Evolutionary conservation across 2,888 invertebrate genomes (phyloP).

Genomic region (Lottia scabra): DNA sequence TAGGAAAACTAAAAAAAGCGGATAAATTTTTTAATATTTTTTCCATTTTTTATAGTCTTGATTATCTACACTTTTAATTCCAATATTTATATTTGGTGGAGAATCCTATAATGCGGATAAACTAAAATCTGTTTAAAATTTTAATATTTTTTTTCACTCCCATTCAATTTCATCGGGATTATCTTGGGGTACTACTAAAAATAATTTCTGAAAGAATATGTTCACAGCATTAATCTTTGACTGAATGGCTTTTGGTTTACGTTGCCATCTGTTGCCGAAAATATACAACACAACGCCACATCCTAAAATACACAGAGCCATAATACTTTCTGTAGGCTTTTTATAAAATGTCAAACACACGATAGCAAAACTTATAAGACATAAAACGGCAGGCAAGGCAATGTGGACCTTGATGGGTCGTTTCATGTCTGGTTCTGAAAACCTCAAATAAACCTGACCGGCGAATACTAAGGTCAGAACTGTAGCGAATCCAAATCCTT

Average conservation of each 20-base stretch:
- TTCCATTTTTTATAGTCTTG: slow-evolving; percentile 40
- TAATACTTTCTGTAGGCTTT: slow-evolving; percentile 77
- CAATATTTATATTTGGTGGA: too few species aligned
- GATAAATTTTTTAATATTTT: too few species aligned
- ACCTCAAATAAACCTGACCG: slow-evolving; percentile 77
- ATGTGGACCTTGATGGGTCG: slow-evolving; percentile 87
- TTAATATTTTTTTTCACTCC: too few species aligned
- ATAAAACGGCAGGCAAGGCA: slow-evolving; percentile 84
- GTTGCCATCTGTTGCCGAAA: slow-evolving; percentile 53
- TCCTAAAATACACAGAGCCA: slow-evolving; percentile 75
- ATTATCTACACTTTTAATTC: slow-evolving; percentile 31
- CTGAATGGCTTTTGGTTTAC: slow-evolving; percentile 52
- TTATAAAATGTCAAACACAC: slow-evolving; percentile 87
- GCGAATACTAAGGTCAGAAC: slow-evolving; percentile 60
- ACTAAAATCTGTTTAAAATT: too few species aligned
- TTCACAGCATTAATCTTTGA: slow-evolving; percentile 47
- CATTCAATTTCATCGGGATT: slow-evolving; percentile 41
- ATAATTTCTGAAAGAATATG: slow-evolving; percentile 41
- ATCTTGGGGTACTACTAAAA: slow-evolving; percentile 46
- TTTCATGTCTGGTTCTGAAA: slow-evolving; percentile 81
- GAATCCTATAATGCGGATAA: too few species aligned
- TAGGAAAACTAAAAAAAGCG: too few species aligned
- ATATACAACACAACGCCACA: slow-evolving; percentile 78
- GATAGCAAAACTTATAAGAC: slow-evolving; percentile 86
- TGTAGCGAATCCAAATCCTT: slow-evolving; percentile 62